Conservation (phyloP, 2,888 invertebrate genomes). For the Gerris lacustris region DNA sequence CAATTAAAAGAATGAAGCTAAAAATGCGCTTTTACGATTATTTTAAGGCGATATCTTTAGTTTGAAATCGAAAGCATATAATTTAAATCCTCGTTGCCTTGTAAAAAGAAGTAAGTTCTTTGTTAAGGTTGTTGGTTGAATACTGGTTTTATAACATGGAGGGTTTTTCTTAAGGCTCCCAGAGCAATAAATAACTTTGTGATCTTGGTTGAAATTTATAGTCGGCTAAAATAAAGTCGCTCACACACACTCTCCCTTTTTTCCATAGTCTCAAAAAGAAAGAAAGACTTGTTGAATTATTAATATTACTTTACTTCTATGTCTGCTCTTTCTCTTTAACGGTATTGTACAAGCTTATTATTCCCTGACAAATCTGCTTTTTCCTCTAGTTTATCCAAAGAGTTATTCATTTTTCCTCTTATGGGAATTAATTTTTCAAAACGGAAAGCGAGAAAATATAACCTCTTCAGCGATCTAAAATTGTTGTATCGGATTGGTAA, state of each 20-base stretch:
- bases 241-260: not conserved
- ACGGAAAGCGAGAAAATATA: no score
- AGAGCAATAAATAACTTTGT: not conserved
- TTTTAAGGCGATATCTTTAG: no score
- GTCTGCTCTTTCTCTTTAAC: not conserved
- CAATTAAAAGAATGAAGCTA: no score
- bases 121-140: no score
- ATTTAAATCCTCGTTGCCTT: no score
- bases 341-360: not conserved
- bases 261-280: not conserved
- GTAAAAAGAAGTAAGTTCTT: no score
- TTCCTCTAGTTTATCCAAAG: not conserved
- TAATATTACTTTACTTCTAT: not conserved
- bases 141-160: not conserved
- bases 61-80: no score
- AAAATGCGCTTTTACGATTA: no score
- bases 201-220: conserved; percentile 5
- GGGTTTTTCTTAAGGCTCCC: not conserved
- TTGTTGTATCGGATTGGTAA: no score
- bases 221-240: conserved; percentile 3
- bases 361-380: not conserved
- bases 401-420: no score
- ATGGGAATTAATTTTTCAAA: no score
- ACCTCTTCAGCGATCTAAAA: no score
- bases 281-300: conserved; percentile 5